A percentile compares a stretch with the other conserved stretches of the same genome.
Evolutionary conservation across 1,140 invertebrate species (phyloP).

Genomic region (Fragariocoptes setiger): DNA sequence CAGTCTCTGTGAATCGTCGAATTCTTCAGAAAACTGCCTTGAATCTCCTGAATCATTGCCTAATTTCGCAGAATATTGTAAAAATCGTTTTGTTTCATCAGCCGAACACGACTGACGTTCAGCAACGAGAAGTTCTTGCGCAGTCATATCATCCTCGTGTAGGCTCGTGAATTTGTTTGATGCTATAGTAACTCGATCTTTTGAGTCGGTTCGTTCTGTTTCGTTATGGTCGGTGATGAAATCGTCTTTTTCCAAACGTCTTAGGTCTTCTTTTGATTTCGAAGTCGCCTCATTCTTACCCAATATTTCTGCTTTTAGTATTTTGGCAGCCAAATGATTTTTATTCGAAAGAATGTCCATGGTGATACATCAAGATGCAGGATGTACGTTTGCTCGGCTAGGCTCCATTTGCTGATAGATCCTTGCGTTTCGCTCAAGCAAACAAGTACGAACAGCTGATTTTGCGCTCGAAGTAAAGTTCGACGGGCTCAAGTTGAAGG

Average conservation of each 20-base stretch:
- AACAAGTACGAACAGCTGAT: too few relatives aligned
- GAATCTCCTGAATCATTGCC: not conserved
- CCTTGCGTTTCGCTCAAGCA: too few relatives aligned
- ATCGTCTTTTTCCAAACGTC: not conserved
- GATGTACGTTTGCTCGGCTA: too few relatives aligned
- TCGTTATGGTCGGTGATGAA: not conserved
- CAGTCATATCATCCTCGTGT: not conserved
- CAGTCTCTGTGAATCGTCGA: conserved; percentile 3
- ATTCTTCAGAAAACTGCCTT: conserved; percentile 6
- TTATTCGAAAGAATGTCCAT: too few relatives aligned
- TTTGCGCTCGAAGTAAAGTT: too few relatives aligned
- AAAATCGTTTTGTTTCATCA: conserved; percentile 6
- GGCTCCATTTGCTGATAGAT: too few relatives aligned
- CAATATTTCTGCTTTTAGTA: conserved; percentile 60
- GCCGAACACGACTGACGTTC: too few relatives aligned
- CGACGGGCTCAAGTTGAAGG: too few relatives aligned
- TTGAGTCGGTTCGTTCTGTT: not conserved
- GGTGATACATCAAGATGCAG: too few relatives aligned
- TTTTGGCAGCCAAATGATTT: conserved; percentile 26
- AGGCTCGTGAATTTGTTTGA: not conserved
- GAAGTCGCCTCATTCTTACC: conserved; percentile 34
- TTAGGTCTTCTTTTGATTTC: conserved; percentile 36
- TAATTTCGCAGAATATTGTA: conserved; percentile 1
- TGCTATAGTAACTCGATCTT: not conserved
- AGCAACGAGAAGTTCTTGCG: not conserved